Evolutionary conservation across 2,888 invertebrate genomes (phyloP).

Genomic region (Pterostichus niger): DNA sequence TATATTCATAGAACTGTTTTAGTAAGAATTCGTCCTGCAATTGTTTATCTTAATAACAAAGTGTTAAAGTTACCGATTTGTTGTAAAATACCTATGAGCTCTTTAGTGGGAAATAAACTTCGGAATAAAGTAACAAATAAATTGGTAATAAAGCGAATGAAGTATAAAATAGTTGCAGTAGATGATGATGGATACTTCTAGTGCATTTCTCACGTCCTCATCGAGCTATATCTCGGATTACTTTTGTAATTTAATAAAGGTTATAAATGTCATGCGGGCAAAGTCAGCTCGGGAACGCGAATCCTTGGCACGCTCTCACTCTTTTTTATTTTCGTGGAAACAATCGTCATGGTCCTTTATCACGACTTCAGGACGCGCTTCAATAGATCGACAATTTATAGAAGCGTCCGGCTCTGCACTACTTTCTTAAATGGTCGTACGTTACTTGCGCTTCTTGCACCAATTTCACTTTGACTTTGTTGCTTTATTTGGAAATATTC

Average conservation of each 20-base stretch:
- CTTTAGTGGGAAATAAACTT: no score
- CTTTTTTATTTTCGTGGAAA: conserved; percentile 47
- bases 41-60: no score
- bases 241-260: conserved; percentile 60
- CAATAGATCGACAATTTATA: conserved; percentile 62
- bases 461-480: conserved; percentile 48
- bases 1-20: no score
- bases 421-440: conserved; percentile 62
- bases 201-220: conserved; percentile 26
- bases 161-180: no score
- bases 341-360: conserved; percentile 60
- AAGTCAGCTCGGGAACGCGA: background rate
- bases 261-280: conserved; percentile 55
- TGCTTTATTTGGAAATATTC: conserved; percentile 29
- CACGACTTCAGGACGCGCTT: conserved; percentile 49
- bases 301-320: no score
- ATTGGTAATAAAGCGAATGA: no score
- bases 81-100: no score
- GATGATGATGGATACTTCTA: background rate
- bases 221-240: conserved; percentile 25
- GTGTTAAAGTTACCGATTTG: no score
- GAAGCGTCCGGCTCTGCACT: conserved; percentile 24
- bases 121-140: no score
- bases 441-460: conserved; percentile 34
- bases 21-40: no score